Conservation (phyloP, 2,113 vertebrate genomes). For the Sinocyclocheilus anshuiensis region DNA sequence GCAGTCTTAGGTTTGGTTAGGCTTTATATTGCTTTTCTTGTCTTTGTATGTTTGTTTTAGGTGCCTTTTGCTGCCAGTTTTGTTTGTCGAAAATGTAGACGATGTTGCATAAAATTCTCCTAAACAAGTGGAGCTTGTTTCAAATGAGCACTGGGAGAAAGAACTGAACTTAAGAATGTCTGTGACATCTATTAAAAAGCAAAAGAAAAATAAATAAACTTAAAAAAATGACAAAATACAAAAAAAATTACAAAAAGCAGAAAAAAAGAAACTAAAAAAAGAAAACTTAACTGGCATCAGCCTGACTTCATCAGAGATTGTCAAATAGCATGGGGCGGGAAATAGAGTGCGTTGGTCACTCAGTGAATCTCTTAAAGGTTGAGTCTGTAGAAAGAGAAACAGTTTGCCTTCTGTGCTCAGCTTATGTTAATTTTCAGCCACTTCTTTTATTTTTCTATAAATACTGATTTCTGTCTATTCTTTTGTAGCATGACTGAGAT, state of each 20-base stretch:
- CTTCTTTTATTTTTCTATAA: constrained; percentile 68
- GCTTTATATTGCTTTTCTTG: constrained; percentile 69
- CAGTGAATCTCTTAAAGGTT: constrained; percentile 66
- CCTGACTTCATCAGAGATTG: constrained; percentile 55
- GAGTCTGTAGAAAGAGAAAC: constrained; percentile 64
- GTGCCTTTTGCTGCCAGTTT: constrained; percentile 81
- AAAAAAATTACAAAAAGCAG: not conserved
- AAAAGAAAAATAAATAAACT: not conserved
- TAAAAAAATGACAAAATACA: constrained; percentile 20
- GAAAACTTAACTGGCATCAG: constrained; percentile 55
- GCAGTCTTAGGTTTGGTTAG: constrained; percentile 64
- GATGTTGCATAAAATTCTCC: constrained; percentile 56
- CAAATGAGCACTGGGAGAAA: constrained; percentile 56
- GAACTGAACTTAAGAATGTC: constrained; percentile 52
- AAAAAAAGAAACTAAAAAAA: constrained; percentile 29
- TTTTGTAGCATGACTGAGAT: constrained; percentile 80
- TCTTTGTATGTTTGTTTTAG: constrained; percentile 76
- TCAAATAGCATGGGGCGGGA: constrained; percentile 43
- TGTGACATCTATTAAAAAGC: constrained; percentile 53
- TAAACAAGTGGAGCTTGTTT: constrained; percentile 73
- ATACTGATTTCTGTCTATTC: constrained; percentile 69
- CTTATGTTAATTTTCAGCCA: constrained; percentile 70
- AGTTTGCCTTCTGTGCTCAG: constrained; percentile 75
- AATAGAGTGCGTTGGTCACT: constrained; percentile 61
- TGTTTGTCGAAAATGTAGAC: constrained; percentile 68